Percentiles rank a stretch among this genome's conserved stretches.
Evolutionary conservation across 2,113 vertebrate genomes (phyloP).

Genomic region (Lagopus leucura): DNA sequence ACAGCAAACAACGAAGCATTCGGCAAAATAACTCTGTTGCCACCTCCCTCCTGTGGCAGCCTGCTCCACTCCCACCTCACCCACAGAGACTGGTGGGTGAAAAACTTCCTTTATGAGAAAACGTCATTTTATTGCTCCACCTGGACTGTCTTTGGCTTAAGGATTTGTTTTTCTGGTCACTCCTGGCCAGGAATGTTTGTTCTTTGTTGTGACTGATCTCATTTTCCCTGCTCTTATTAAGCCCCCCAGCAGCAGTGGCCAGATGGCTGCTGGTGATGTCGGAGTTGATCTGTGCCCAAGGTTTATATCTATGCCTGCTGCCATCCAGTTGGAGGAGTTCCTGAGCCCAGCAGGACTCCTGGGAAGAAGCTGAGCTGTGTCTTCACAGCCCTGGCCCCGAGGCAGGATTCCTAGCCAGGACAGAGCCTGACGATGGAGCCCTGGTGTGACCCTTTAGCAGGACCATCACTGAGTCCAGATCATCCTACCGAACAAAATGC

Average conservation of each 20-base stretch:
- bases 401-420: background rate
- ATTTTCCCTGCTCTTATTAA: background rate
- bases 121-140: background rate
- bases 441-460: background rate
- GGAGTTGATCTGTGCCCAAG: background rate
- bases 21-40: background rate
- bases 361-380: background rate
- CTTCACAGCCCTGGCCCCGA: background rate
- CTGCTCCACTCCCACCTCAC: background rate
- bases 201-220: background rate
- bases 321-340: background rate
- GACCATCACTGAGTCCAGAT: background rate
- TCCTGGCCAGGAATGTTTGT: background rate
- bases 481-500: background rate
- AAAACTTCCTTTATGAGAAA: background rate
- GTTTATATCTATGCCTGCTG: background rate
- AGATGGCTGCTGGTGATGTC: background rate
- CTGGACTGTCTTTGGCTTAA: background rate
- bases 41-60: background rate
- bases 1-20: background rate
- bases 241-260: background rate
- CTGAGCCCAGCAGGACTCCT: background rate
- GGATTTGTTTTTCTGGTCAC: background rate
- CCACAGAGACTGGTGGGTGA: background rate
- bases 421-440: rapidly evolving